phyloP scores from a whole-genome alignment of 2,113 vertebrate species.

The Orcinus orca region DNA sequence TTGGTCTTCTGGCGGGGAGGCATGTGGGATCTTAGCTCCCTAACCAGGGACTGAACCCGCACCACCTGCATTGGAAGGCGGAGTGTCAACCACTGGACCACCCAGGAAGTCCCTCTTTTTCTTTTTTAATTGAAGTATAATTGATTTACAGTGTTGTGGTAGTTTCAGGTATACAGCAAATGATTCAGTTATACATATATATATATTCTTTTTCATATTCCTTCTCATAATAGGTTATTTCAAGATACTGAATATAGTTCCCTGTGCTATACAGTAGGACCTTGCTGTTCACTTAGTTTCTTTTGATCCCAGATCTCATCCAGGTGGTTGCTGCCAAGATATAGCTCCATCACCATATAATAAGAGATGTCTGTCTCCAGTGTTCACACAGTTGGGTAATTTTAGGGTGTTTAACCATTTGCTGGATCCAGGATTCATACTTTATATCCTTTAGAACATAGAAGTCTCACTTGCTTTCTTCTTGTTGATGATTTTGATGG shows the following conservation, averaged over 20 bases:
- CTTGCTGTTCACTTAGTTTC: constrained; percentile 76
- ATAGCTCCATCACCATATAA: constrained; percentile 91
- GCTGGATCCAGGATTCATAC: constrained; percentile 86
- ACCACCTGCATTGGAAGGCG: too few relatives aligned
- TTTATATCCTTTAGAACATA: constrained; percentile 90
- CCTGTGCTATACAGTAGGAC: neutral
- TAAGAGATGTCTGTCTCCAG: constrained; percentile 90
- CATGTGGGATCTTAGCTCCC: too few relatives aligned
- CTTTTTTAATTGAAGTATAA: neutral
- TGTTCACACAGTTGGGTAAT: constrained; percentile 86
- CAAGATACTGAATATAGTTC: neutral
- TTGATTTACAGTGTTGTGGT: neutral
- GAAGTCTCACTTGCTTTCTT: constrained; percentile 89
- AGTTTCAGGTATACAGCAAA: neutral
- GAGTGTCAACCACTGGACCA: too few relatives aligned
- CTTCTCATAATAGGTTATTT: neutral
- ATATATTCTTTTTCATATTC: too few relatives aligned
- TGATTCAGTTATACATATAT: neutral
- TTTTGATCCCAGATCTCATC: constrained; percentile 88
- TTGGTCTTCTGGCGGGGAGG: too few relatives aligned
- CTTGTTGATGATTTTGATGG: constrained; percentile 92
- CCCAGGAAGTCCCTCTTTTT: neutral
- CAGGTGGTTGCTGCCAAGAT: constrained; percentile 88
- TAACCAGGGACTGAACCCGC: too few relatives aligned
- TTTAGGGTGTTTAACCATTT: constrained; percentile 89